phyloP scores from a whole-genome alignment of 2,113 vertebrate species.

The Colius striatus region DNA sequence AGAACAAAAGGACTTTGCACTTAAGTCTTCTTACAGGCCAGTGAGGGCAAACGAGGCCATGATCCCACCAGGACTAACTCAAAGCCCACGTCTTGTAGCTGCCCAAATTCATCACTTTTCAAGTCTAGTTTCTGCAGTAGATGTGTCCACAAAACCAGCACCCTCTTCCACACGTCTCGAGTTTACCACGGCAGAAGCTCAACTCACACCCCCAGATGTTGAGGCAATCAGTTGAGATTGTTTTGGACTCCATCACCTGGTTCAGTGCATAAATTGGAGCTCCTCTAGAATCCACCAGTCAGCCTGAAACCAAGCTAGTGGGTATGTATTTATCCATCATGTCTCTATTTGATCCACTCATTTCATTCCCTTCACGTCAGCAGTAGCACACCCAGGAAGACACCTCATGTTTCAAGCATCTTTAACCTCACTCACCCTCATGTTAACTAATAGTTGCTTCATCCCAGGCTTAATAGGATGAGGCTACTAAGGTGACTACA shows the following conservation, averaged over 20 bases:
- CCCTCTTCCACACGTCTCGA: not conserved
- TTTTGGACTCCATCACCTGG: not conserved
- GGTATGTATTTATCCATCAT: too few relatives aligned
- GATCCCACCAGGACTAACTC: not conserved
- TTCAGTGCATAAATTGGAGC: not conserved
- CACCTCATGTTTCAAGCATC: not conserved
- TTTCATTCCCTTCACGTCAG: not conserved
- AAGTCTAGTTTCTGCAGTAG: not conserved
- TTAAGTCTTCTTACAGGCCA: not conserved
- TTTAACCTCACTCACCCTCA: not conserved
- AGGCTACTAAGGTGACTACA: not conserved
- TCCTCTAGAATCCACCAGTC: not conserved
- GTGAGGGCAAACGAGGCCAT: rapidly evolving
- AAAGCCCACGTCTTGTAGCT: rapidly evolving
- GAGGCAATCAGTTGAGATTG: not conserved
- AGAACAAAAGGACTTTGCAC: not conserved
- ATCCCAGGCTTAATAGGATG: not conserved
- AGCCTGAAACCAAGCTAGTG: not conserved
- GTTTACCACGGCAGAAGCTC: not conserved
- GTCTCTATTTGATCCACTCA: not conserved
- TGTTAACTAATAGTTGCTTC: not conserved
- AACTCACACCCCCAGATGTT: too few relatives aligned
- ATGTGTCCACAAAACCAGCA: rapidly evolving
- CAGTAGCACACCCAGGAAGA: not conserved
- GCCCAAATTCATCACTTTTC: not conserved